Evolutionary conservation across 2,113 vertebrate genomes (phyloP), one percentile per base, ranked within the genome.

Genomic region (Calypte anna): DNA sequence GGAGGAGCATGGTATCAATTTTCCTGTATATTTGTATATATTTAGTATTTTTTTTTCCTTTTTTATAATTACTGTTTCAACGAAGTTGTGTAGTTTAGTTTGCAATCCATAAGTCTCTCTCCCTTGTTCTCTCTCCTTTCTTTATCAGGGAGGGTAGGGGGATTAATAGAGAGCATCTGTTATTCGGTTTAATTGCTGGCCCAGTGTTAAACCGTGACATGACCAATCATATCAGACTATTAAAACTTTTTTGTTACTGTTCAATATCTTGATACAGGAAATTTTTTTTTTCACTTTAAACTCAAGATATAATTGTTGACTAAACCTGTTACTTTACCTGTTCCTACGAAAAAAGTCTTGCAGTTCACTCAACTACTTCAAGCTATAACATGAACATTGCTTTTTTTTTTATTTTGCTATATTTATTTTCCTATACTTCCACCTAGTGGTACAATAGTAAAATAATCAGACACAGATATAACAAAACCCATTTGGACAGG

Each of bases 361-460:
- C 8, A 64, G 10, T 38, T 75, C 50, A 46, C 8, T 28, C 28
- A 44, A 12, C 9, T 75, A 9, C 28, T 61, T 7, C 3, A n/a
- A 36, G 12, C 15, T 25, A 64, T 0, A 1, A n/a, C 4, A 17
- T 12, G 15, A 84, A 73, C 0, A 1, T 27, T 31, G 4, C 4
- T 80, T 94, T 77, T 46, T 38, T 38, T 62, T 53, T 12, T 40
- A 18, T 46, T 70, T 82, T 85, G 14, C 36, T 38, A 38, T 82
- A 59, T 58, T 89, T 85, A 18, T 46, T 70, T 82, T 85, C 15
- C 36, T 38, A 38, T 82, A 59, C 62, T 89, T 85, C 96, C 96
- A 94, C 28, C 94, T 95, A 95, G 72, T 40, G 95, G 82, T 28
- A 88, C 55, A 82, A 82, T 3, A 11, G 46, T 86, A 90, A 80